Evolutionary conservation across 2,797 vertebrate species (phyloP), one percentile per base, ranked within the genome.

Genomic region (Sebastes itinus): DNA sequence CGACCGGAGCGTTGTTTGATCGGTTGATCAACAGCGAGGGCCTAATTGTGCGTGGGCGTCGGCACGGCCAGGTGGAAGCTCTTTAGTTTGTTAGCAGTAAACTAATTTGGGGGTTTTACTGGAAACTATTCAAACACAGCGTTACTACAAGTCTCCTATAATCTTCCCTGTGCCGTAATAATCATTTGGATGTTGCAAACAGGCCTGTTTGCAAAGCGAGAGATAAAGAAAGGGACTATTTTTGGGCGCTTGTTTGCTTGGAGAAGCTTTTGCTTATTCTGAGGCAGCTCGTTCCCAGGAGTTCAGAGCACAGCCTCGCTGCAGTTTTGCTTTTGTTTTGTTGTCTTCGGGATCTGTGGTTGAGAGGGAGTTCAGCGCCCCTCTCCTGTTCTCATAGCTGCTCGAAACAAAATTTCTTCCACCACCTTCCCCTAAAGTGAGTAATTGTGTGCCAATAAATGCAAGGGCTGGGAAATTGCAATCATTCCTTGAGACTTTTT

Each of bases 161-260:
- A 93, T 92, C 84, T 67, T 79, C 77, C 72, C 74, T 69, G 83
- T 83, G 84, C 89, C 84, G 88, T 94, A 92, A 93, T 94, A 92
- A 94, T 95, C 81, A 92, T 93, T 93, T 91, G 84, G 88, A 78
- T 83, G 91, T 78, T 89, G 91, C 91, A 94, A 94, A 94, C 88
- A 93, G 80, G 78, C 42, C 86, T 86, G 87, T 94, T 95, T 90
- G 89, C 78, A 85, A 87, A 90, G 84, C 75, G 86, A 71, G 85
- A 93, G 92, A 94, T 91, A 91, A 94, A 91, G 91, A 89, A 88
- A 92, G 88, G 78, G 85, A 92, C 93, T 96, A 96, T 96, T 95
- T 95, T 94, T 87, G 91, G 94, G 86, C 89, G 72, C 90, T 92
- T 95, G 94, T 95, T 96, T 95, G 94, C 94, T 95, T 92, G 90